Conservation (phyloP, 1,140 invertebrate genomes). For the Calosoma granatense region DNA sequence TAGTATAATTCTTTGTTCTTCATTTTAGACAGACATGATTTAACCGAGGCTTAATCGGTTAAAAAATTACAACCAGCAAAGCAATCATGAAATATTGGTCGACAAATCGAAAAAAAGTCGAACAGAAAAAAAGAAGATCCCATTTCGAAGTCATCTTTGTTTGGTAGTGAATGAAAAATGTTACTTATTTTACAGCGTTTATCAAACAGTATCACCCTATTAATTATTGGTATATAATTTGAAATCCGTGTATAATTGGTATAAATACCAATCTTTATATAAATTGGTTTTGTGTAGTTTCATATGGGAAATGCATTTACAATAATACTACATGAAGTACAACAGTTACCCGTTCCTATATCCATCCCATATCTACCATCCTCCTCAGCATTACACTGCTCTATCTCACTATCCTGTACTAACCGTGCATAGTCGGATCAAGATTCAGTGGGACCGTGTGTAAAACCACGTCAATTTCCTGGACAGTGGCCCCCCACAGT, state of each 20-base stretch:
- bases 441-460: neutral
- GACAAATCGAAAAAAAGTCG: neutral
- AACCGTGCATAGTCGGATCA: neutral
- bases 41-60: neutral
- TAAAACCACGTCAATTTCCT: constrained; percentile 3
- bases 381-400: too few relatives aligned
- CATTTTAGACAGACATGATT: neutral
- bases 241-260: constrained; percentile 18
- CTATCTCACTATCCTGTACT: too few relatives aligned
- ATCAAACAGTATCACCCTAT: constrained; percentile 6
- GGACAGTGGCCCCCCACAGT: constrained; percentile 22
- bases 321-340: neutral
- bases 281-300: constrained; percentile 18
- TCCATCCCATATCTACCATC: neutral
- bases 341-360: neutral
- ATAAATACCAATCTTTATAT: constrained; percentile 18
- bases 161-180: neutral
- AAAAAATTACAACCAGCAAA: neutral
- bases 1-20: neutral
- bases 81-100: neutral
- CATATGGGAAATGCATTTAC: constrained; percentile 22
- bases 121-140: neutral
- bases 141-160: too few relatives aligned
- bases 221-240: constrained; percentile 9
- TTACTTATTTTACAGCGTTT: neutral